phyloP scores from a whole-genome alignment of 2,888 invertebrate species.

The Diadegma fenestrale region DNA sequence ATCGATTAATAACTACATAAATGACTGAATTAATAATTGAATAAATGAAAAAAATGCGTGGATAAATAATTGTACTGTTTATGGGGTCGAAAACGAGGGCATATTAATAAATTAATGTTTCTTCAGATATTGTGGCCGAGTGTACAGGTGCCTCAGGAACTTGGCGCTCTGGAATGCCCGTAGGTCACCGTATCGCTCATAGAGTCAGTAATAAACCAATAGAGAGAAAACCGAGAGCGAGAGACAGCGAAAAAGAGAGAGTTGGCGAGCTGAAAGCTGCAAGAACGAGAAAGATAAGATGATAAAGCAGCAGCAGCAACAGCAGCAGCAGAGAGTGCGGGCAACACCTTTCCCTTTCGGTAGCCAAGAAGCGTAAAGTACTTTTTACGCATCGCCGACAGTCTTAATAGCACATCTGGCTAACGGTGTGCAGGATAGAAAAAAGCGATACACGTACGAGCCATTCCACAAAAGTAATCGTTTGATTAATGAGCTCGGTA shows the following conservation, averaged over 20 bases:
- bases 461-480: conserved; percentile 7
- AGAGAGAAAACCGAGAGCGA: not conserved
- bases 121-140: conserved; percentile 5
- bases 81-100: not conserved
- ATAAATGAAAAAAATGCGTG: too few relatives aligned
- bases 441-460: conserved; percentile 24
- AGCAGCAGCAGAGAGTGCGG: conserved; percentile 47
- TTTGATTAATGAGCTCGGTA: conserved; percentile 5
- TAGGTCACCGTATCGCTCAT: conserved; percentile 31
- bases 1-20: not conserved
- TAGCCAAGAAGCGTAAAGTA: conserved; percentile 72
- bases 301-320: too few relatives aligned
- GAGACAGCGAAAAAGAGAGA: conserved; percentile 7
- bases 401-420: conserved; percentile 65
- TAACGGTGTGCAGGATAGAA: conserved; percentile 47
- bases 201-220: conserved; percentile 4
- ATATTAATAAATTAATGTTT: not conserved
- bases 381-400: conserved; percentile 75
- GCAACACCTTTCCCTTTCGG: conserved; percentile 77
- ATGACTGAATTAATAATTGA: too few relatives aligned
- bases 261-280: conserved; percentile 1
- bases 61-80: not conserved
- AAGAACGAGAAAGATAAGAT: conserved; percentile 27
- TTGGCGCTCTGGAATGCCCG: conserved; percentile 38
- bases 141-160: conserved; percentile 52